Evolutionary conservation across 2,797 vertebrate species (phyloP).

Genomic region (Petrocephalus schoutedeni): DNA sequence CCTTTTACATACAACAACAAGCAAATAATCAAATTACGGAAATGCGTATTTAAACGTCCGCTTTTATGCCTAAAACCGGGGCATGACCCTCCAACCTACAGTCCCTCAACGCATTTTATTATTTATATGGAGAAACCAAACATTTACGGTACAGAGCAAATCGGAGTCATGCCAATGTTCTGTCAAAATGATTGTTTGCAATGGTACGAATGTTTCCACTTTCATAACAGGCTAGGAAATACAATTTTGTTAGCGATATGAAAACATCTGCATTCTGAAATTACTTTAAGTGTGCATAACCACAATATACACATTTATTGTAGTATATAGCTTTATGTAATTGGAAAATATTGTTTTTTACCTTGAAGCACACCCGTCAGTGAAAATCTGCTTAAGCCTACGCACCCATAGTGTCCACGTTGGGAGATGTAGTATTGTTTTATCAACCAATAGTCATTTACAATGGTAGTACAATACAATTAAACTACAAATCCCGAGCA

Average conservation of each 20-base stretch:
- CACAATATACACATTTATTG: not conserved
- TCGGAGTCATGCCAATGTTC: not conserved
- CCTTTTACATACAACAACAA: not conserved
- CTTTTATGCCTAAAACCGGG: not conserved
- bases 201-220: not conserved
- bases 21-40: constrained; percentile 9
- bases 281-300: not conserved
- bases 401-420: not conserved
- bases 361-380: constrained; percentile 15
- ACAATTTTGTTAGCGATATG: not conserved
- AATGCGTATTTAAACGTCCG: not conserved
- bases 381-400: not conserved
- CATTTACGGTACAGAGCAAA: not conserved
- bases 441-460: not conserved
- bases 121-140: not conserved
- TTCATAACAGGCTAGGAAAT: not conserved
- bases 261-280: not conserved
- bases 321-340: not conserved
- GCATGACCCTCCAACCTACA: not conserved
- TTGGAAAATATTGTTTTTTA: constrained; percentile 10
- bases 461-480: not conserved
- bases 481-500: constrained; percentile 20
- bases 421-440: constrained; percentile 28
- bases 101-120: not conserved
- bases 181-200: constrained; percentile 13